phyloP scores from a whole-genome alignment of 2,888 invertebrate species.

The Plutella xylostella region DNA sequence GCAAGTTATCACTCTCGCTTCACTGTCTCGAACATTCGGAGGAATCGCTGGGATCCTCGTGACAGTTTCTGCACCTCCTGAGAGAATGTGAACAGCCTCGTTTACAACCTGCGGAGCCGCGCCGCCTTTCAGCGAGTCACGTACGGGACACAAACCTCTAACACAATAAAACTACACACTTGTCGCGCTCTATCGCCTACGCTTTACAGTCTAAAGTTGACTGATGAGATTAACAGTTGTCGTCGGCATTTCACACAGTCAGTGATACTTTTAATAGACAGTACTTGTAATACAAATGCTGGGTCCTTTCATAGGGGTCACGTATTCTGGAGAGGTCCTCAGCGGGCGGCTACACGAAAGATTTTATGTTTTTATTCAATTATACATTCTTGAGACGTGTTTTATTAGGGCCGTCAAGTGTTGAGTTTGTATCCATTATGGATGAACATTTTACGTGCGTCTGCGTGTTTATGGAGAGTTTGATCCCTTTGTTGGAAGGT shows the following conservation, averaged over 20 bases:
- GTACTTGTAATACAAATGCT: not conserved
- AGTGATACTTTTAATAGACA: conserved; percentile 35
- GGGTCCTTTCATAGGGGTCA: conserved; percentile 51
- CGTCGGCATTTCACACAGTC: not conserved
- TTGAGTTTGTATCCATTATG: not conserved
- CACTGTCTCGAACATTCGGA: no score
- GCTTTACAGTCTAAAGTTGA: no score
- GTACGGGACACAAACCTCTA: conserved; percentile 26
- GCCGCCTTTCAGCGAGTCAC: conserved; percentile 56
- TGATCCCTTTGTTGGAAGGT: not conserved
- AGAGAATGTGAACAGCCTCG: conserved; percentile 50
- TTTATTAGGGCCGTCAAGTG: conserved; percentile 19
- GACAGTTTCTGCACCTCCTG: conserved; percentile 47
- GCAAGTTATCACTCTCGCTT: no score
- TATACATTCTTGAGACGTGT: conserved; percentile 35
- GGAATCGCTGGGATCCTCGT: no score
- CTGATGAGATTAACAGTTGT: no score
- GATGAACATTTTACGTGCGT: conserved; percentile 3
- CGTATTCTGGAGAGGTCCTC: conserved; percentile 59
- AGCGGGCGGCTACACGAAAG: conserved; percentile 38
- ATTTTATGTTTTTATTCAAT: conserved; percentile 50
- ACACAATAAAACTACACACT: not conserved
- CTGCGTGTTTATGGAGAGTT: conserved; percentile 1
- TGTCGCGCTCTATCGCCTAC: no score
- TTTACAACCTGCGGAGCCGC: conserved; percentile 61